A percentile compares a stretch with the other conserved stretches of the same genome.
These are phyloP conservation scores for Coptodon rendalli DNA, from an alignment of 2,113 vertebrate genomes.

Conservation along the genomic window DNA sequence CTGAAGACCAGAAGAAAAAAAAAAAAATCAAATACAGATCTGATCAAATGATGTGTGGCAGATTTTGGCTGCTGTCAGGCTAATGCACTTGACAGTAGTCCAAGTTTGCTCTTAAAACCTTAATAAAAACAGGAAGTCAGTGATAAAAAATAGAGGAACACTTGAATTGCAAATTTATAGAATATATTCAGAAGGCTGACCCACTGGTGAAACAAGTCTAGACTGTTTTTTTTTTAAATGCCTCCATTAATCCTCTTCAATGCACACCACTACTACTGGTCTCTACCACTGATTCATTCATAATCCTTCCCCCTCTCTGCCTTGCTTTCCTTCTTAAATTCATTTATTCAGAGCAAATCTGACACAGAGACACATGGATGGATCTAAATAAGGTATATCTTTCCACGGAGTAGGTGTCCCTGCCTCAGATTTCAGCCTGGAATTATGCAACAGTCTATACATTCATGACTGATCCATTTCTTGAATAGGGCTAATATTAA, in stretches of 20 bases:
- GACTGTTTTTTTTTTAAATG: constrained; percentile 45
- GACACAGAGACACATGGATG: not conserved
- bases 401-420: not conserved
- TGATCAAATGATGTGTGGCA: not conserved
- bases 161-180: constrained; percentile 15
- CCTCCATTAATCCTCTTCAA: constrained; percentile 45
- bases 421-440: constrained; percentile 12
- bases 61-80: not conserved
- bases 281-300: constrained; percentile 54
- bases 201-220: constrained; percentile 54
- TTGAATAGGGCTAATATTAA: not conserved
- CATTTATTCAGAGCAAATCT: constrained; percentile 9
- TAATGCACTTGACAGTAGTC: not conserved
- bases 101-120: not conserved
- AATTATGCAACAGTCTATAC: constrained; percentile 55
- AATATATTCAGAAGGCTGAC: constrained; percentile 33
- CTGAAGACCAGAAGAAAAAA: constrained; percentile 22
- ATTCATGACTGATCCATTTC: constrained; percentile 29
- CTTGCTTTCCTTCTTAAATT: not conserved
- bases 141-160: not conserved
- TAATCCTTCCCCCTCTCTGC: constrained; percentile 7
- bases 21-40: constrained; percentile 21
- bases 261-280: constrained; percentile 38
- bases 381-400: not conserved
- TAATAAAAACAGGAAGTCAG: not conserved